Evolutionary conservation across 23 tunicate species (phyloP), one percentile per base, ranked within the genome.

Genomic region (Corella eumyota): DNA sequence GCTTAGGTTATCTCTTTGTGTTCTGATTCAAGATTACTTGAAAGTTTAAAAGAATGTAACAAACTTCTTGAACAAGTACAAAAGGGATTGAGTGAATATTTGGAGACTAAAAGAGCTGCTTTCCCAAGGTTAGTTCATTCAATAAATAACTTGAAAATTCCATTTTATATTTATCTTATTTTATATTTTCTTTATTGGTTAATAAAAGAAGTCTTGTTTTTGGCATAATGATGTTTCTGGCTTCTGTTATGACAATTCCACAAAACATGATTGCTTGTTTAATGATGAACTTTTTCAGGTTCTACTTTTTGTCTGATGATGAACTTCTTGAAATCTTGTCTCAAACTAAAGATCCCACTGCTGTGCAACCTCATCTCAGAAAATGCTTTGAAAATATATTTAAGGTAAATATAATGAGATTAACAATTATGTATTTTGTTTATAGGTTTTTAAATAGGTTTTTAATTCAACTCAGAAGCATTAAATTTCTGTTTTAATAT

Each of bases 301-400:
- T 90, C 65, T 90, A 79, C 73, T 90, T 90, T 73, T 62, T 90
- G 58, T 90, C 97, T 45, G 97, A 90, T 36, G 97, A 90, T 51
- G 97, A 90, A 27, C 69, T 90, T n/a, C 71, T 90, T 46, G 97
- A 90, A 50, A 90, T 90, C 68, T 68, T 90, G 27, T 90, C 97
- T 1, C 97, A 90, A 35, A 90, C 97, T 25, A 90, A 90, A 68
- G 97, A 90, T 59, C 97, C 97, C 7, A 90, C 90, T 20, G 97
- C 97, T 15, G 97, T 90, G 7, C 97, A 90, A 57, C 97, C 97
- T 62, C 97, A 90, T 68, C 75, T 90, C 40, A 53, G 83, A 69
- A 90, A 90, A 34, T 90, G 97, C 68, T 90, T 90, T 50, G 97
- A 90, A 62, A 90, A 90, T 36, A 80, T 90, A 34, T 85, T 63